phyloP scores from a whole-genome alignment of 2,113 vertebrate species.

The Butorides virescens region DNA sequence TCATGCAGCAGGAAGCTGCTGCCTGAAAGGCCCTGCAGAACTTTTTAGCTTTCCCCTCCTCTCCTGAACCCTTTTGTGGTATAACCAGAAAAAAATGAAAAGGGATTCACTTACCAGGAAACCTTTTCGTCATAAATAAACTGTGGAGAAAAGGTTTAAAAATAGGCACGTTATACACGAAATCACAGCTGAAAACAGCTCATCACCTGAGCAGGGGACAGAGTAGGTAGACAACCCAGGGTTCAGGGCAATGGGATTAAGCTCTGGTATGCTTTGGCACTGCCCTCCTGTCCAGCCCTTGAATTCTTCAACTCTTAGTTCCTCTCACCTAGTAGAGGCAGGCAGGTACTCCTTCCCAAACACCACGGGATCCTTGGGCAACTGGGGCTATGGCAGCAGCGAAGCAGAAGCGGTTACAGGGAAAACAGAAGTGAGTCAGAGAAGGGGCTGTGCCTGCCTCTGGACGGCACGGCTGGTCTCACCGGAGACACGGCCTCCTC shows the following conservation, averaged over 20 bases:
- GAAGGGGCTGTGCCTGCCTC: neutral
- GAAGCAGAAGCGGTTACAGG: neutral
- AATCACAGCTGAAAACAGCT: neutral
- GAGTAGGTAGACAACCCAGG: neutral
- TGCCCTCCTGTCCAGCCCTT: neutral
- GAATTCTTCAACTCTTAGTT: neutral
- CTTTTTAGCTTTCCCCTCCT: neutral
- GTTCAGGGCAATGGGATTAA: neutral
- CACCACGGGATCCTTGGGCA: fast-evolving
- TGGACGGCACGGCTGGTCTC: fast-evolving
- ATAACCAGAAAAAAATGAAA: neutral
- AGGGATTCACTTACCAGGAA: constrained; percentile 87
- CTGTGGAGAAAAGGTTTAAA: constrained; percentile 70
- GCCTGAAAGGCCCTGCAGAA: neutral
- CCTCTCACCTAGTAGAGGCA: neutral
- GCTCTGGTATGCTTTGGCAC: neutral
- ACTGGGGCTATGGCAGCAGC: neutral
- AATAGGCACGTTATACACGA: constrained; percentile 31
- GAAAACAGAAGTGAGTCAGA: neutral
- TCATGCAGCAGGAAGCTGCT: neutral
- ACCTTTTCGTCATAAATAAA: constrained; percentile 98
- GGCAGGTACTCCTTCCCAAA: neutral
- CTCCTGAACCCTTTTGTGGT: neutral
- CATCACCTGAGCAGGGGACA: neutral
- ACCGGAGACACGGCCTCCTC: fast-evolving